A percentile compares a stretch with the other conserved stretches of the same genome.
Conservation (phyloP, 2,797 vertebrate species). For the Acridotheres tristis region DNA sequence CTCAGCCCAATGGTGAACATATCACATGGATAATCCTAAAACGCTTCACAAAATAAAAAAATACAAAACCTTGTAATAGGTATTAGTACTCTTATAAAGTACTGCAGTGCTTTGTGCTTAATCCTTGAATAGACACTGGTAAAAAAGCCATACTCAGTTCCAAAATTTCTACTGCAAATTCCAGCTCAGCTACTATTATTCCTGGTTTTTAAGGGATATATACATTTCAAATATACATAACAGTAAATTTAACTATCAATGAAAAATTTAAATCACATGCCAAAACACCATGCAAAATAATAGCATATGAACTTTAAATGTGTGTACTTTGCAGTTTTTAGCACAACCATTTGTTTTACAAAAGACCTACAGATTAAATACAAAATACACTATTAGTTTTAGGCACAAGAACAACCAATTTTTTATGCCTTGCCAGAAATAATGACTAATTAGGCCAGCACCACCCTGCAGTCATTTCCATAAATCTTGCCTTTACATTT, state of each 20-base stretch:
- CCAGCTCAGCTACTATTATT: not conserved
- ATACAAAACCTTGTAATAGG: not conserved
- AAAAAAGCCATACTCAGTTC: not conserved
- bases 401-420: constrained; percentile 38
- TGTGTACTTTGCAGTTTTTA: constrained; percentile 33
- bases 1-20: not conserved
- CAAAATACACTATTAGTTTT: constrained; percentile 31
- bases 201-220: not conserved
- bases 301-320: not conserved
- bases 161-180: not conserved
- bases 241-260: not conserved
- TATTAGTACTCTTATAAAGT: not conserved
- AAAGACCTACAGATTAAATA: constrained; percentile 27
- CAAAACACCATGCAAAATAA: not conserved
- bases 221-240: not conserved
- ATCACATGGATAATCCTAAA: not conserved
- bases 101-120: not conserved
- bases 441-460: constrained; percentile 40
- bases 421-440: constrained; percentile 61
- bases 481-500: constrained; percentile 48
- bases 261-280: not conserved
- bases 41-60: not conserved
- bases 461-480: constrained; percentile 46
- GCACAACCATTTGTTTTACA: constrained; percentile 57
- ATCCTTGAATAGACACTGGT: not conserved